Evolutionary conservation across 2,888 invertebrate species (phyloP).

Genomic region (Chrysotoxum bicinctum): DNA sequence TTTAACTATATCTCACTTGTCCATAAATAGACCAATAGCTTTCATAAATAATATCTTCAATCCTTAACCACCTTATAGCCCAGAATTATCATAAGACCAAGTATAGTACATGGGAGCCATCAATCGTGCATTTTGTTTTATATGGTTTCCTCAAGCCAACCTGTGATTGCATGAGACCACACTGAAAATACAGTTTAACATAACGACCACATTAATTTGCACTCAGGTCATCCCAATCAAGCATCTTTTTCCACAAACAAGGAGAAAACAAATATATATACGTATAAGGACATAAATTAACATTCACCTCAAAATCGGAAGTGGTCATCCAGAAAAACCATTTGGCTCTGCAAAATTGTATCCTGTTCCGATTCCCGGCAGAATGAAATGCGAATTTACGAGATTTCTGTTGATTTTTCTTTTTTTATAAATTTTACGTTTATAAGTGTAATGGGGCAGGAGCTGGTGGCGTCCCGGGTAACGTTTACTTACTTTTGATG

Average conservation of each 20-base stretch:
- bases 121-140: background rate
- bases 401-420: slow-evolving; percentile 16
- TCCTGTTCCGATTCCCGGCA: slow-evolving; percentile 1
- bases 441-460: no score
- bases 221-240: background rate
- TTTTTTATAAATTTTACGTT: background rate
- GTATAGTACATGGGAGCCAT: background rate
- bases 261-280: background rate
- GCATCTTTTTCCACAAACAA: background rate
- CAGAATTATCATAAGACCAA: background rate
- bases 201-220: slow-evolving; percentile 32
- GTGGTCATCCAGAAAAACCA: slow-evolving; percentile 58
- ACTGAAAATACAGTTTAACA: slow-evolving; percentile 18
- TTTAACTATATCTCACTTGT: no score
- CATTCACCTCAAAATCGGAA: slow-evolving; percentile 48
- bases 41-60: background rate
- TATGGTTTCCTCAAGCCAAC: background rate
- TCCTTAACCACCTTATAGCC: background rate
- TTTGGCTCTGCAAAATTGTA: slow-evolving; percentile 33
- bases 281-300: slow-evolving; percentile 40
- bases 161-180: slow-evolving; percentile 4
- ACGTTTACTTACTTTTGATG: background rate
- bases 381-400: slow-evolving; percentile 42
- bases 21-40: no score
- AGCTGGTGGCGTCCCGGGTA: no score